Conservation (phyloP, 1,140 invertebrate genomes). For the Drosophila malerkotliana region DNA sequence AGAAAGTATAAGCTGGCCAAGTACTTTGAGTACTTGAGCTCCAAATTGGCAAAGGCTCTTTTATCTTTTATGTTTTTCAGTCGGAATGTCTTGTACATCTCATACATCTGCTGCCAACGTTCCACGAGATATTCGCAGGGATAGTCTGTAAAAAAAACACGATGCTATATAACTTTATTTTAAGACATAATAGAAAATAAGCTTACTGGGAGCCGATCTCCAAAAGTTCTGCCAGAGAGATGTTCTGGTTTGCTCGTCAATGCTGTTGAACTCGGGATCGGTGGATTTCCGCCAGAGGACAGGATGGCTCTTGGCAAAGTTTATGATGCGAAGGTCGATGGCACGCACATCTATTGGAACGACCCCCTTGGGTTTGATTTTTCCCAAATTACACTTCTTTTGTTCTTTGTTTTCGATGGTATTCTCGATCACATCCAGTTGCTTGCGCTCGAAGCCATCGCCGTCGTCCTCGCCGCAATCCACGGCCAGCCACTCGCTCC, state of each 20-base stretch:
- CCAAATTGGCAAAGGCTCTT: constrained; percentile 61
- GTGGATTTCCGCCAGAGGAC: constrained; percentile 76
- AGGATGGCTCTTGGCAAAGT: constrained; percentile 81
- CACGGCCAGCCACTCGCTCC: constrained; percentile 61
- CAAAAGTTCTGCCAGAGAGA: constrained; percentile 75
- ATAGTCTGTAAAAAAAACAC: constrained; percentile 50
- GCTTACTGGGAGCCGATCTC: constrained; percentile 63
- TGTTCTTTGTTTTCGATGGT: constrained; percentile 43
- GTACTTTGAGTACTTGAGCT: constrained; percentile 80
- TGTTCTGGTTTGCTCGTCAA: constrained; percentile 73
- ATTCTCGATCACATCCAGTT: constrained; percentile 73
- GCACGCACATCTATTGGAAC: constrained; percentile 66
- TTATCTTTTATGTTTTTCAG: constrained; percentile 76
- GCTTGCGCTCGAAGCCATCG: constrained; percentile 65
- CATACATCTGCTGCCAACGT: constrained; percentile 79
- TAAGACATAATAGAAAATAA: background rate
- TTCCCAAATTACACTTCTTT: background rate
- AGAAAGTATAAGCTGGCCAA: constrained; percentile 75
- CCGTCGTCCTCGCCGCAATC: constrained; percentile 77
- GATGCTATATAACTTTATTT: background rate
- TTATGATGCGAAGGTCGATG: constrained; percentile 73
- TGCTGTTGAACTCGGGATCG: constrained; percentile 71
- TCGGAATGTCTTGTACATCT: constrained; percentile 81
- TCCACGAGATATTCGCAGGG: constrained; percentile 70
- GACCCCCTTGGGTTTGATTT: constrained; percentile 9